Evolutionary conservation across 2,113 vertebrate species (phyloP).

Genomic region (Tinamus guttatus): DNA sequence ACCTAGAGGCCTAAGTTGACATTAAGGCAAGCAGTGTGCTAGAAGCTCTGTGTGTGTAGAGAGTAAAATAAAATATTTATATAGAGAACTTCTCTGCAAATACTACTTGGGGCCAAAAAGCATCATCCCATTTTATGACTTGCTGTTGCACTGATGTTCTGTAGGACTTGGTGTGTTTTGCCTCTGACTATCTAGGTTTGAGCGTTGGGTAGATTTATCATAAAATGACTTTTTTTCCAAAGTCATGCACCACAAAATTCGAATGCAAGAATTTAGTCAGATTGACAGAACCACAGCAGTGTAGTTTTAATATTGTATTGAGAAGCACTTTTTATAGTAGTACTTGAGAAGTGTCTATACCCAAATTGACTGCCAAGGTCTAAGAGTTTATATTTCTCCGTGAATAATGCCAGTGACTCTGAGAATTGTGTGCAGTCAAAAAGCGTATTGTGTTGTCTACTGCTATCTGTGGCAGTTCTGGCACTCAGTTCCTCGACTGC

Average conservation of each 20-base stretch:
- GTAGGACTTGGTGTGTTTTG: neutral
- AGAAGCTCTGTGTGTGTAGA: neutral
- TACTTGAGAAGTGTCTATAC: neutral
- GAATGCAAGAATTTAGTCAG: neutral
- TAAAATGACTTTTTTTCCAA: neutral
- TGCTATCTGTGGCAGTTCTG: neutral
- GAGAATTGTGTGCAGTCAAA: neutral
- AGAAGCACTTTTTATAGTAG: neutral
- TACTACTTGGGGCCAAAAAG: neutral
- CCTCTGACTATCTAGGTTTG: neutral
- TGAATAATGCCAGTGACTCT: neutral
- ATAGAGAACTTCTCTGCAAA: neutral
- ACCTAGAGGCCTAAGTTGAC: neutral
- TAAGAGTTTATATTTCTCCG: neutral
- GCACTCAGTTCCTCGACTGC: neutral
- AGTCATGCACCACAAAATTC: neutral
- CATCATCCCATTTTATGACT: neutral
- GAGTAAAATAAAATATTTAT: constrained; percentile 21
- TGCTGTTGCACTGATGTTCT: neutral
- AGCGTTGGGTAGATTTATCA: neutral
- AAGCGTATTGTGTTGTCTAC: neutral
- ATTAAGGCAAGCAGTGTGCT: neutral
- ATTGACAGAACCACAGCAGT: neutral
- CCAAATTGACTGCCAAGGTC: neutral
- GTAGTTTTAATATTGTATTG: neutral